Conservation (phyloP, 53 echinoderm and acorn worm species). For the Crossaster papposus region DNA sequence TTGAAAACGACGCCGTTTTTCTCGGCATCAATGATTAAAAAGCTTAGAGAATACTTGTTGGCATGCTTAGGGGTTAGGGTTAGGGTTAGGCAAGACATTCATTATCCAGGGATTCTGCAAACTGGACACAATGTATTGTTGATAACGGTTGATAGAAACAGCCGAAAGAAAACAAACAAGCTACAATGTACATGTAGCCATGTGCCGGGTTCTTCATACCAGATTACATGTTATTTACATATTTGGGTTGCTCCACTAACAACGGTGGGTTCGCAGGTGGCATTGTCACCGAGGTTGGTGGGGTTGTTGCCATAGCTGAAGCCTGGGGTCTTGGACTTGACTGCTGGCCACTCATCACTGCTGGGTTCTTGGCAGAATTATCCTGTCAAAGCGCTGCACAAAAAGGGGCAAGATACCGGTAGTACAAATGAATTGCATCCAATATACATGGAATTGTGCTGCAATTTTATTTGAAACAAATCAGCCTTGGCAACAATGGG, state of each 20-base stretch:
- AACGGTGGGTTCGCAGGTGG: constrained; percentile 47
- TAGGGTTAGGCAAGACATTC: no score
- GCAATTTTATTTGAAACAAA: not conserved
- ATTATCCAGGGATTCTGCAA: no score
- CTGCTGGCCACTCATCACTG: constrained; percentile 40
- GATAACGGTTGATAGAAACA: no score
- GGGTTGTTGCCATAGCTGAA: constrained; percentile 34
- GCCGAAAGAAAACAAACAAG: no score
- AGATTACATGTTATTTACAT: constrained; percentile 16
- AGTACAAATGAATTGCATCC: not conserved
- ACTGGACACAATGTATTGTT: no score
- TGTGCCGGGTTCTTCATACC: no score
- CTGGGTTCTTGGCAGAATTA: not conserved
- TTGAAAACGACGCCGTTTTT: no score
- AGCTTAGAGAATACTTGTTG: no score
- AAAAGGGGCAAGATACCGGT: not conserved
- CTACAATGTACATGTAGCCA: no score
- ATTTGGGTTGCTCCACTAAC: constrained; percentile 53
- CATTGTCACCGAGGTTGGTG: constrained; percentile 13
- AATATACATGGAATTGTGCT: not conserved
- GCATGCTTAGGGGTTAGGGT: no score
- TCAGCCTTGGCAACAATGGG: no score
- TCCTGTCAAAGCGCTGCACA: not conserved
- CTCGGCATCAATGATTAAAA: no score
- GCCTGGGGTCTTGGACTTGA: constrained; percentile 45